Conservation (phyloP, 1,140 invertebrate genomes). For the Microplitis mediator region DNA sequence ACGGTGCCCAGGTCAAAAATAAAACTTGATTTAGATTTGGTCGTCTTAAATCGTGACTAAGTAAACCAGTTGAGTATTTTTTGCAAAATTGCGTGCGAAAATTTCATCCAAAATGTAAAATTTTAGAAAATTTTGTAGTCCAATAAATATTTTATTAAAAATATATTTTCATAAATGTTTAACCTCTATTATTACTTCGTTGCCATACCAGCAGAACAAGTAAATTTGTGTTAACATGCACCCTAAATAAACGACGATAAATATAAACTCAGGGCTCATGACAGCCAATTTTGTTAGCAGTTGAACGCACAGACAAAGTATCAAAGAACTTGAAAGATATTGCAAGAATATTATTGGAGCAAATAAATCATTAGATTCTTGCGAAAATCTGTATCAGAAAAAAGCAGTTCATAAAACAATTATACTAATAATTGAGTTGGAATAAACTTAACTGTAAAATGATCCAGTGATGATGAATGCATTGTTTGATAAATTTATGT, state of each 20-base stretch:
- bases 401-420: slow-evolving; percentile 4
- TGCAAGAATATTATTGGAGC: slow-evolving; percentile 40
- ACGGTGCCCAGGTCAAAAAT: no score
- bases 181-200: slow-evolving; percentile 45
- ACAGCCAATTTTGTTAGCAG: slow-evolving; percentile 39
- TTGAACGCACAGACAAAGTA: slow-evolving; percentile 44
- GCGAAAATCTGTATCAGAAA: slow-evolving; percentile 37
- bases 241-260: slow-evolving; percentile 37
- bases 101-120: no score
- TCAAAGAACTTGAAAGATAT: slow-evolving; percentile 40
- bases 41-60: no score
- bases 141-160: no score
- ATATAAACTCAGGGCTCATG: slow-evolving; percentile 40
- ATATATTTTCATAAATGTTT: no score
- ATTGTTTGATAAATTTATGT: slow-evolving; percentile 24
- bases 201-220: slow-evolving; percentile 46
- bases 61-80: no score
- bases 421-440: background rate
- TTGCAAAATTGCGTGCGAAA: no score
- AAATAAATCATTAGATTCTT: slow-evolving; percentile 38
- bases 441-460: slow-evolving; percentile 35
- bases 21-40: no score
- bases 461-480: slow-evolving; percentile 35
- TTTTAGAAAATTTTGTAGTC: no score
- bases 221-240: slow-evolving; percentile 45